Base-by-base conservation (phyloP, 2,888 invertebrate genomes). In the Platycheirus rosarum region DNA sequence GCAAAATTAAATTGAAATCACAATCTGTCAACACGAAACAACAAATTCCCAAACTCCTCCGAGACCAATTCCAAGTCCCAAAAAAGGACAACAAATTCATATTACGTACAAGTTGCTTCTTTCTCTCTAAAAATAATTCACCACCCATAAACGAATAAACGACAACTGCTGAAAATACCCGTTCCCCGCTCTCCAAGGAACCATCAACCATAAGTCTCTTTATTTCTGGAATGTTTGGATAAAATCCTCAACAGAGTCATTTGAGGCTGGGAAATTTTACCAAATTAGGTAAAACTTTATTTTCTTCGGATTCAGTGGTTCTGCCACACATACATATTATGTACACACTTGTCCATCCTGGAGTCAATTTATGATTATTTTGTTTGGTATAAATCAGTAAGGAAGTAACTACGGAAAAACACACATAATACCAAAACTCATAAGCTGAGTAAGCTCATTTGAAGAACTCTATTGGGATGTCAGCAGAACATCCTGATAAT, bases 191-290 rank as follows among this genome's bases (percentile, higher is more conserved):
- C 49, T 55, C 26, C 3, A 13, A 46, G 69, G 23, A n/a, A n/a
- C n/a, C n/a, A n/a, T n/a, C n/a, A n/a, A n/a, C n/a, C 29, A 51
- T 29, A 78, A 71, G 49, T 51, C 42, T 29, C 11, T 35, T 65
- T 49, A 40, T 26, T 18, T 40, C 57, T 57, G 23, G 40, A 57
- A 57, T 57, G 57, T 40, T 42, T 20, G 16, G 18, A 29, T 29
- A 23, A 20, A 68, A 73, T 48, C 53, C 80, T 60, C 75, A 70
- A 76, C 66, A 70, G 76, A 80, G 60, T 71, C 70, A 70, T 76
- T 70, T 46, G 16, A 60, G 70, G 70, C 20, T 26, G 53, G 16
- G 70, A 62, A 65, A 70, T 40, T 76, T 76, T 70, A 32, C 14
- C 44, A 70, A 70, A 76, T 65, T 62, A 70, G 65, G 65, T n/a